A percentile compares a stretch with the other conserved stretches of the same genome.
These are phyloP conservation scores for Ypsolopha sequella DNA, from an alignment of 2,888 invertebrate genomes.

Conservation along the genomic window DNA sequence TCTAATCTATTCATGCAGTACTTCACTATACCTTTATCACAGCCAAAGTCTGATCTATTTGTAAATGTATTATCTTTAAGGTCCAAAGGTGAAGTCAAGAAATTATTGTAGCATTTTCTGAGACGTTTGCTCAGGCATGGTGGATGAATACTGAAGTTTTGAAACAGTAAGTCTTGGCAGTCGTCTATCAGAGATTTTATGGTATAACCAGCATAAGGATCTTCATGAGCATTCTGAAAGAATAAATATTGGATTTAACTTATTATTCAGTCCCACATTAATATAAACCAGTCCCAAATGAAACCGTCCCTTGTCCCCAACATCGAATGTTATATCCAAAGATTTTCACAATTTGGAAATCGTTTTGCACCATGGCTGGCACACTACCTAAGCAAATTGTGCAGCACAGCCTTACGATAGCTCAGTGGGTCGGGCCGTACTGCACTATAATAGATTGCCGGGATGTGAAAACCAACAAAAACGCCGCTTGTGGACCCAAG, in stretches of 20 bases:
- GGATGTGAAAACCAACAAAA: too few species aligned
- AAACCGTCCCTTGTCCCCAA: too few species aligned
- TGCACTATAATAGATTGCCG: too few species aligned
- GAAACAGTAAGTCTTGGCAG: conserved; percentile 41
- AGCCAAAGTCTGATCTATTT: conserved; percentile 35
- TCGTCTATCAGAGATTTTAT: conserved; percentile 34
- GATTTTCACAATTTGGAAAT: too few species aligned
- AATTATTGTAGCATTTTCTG: conserved; percentile 40
- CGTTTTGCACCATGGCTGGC: too few species aligned
- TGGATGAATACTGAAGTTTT: conserved; percentile 46
- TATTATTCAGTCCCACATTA: too few species aligned
- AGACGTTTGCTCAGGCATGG: conserved; percentile 38
- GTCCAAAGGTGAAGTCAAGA: conserved; percentile 43
- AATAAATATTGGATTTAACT: not conserved
- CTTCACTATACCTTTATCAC: conserved; percentile 42
- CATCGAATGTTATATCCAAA: too few species aligned
- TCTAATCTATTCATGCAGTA: conserved; percentile 52
- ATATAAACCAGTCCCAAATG: too few species aligned
- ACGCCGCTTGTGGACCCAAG: too few species aligned
- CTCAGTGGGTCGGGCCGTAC: too few species aligned
- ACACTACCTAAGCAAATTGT: too few species aligned
- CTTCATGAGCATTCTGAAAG: conserved; percentile 59
- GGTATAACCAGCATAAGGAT: conserved; percentile 30
- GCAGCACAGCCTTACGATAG: too few species aligned
- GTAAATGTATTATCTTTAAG: conserved; percentile 40